A percentile compares a stretch with the other conserved stretches of the same genome.
Evolutionary conservation across 2,113 vertebrate genomes (phyloP).

Genomic region (Chloropsis hardwickii): DNA sequence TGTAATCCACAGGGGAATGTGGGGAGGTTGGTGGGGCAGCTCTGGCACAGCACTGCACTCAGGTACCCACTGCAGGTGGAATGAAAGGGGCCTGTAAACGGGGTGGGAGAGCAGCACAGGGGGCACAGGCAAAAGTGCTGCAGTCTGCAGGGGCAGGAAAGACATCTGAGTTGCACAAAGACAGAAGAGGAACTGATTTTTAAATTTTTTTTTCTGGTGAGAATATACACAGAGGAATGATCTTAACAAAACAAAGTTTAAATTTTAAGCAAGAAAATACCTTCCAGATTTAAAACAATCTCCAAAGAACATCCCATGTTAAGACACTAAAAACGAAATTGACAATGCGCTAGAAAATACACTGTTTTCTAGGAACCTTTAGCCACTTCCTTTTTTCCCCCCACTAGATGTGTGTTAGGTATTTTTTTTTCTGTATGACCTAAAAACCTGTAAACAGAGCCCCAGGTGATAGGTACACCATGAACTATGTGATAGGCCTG

Average conservation of each 20-base stretch:
- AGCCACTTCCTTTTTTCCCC: fast-evolving
- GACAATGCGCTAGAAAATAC: not conserved
- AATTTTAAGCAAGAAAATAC: not conserved
- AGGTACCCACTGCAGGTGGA: fast-evolving
- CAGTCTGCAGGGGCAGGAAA: not conserved
- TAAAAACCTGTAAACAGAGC: not conserved
- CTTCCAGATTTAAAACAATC: not conserved
- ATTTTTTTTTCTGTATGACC: not conserved
- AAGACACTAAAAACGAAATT: not conserved
- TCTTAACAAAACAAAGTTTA: not conserved
- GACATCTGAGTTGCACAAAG: not conserved
- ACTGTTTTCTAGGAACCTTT: not conserved
- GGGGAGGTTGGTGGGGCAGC: not conserved
- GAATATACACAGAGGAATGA: not conserved
- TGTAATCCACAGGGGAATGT: not conserved
- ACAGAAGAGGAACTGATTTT: not conserved
- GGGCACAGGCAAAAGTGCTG: not conserved
- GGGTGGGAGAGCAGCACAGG: not conserved
- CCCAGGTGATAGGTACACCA: not conserved
- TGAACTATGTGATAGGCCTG: not conserved
- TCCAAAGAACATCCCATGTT: not conserved
- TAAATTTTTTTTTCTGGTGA: not conserved
- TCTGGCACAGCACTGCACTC: not conserved
- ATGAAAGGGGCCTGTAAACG: not conserved
- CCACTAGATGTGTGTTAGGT: not conserved